Conservation (phyloP, 2,888 invertebrate genomes). For the Lithophane ornitopus region DNA sequence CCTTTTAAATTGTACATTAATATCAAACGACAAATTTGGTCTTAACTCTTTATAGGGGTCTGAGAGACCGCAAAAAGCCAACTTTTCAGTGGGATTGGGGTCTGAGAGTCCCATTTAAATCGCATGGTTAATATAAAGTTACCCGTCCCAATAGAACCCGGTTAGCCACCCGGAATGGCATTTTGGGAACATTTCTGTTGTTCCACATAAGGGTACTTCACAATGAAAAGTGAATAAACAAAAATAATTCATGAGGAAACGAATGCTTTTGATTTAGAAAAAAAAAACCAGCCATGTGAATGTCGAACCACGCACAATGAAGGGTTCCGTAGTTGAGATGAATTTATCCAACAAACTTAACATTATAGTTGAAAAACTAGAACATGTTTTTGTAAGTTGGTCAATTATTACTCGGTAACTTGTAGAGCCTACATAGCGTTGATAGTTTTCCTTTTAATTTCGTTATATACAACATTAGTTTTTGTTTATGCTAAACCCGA, state of each 20-base stretch:
- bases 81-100: slow-evolving; percentile 66
- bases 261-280: slow-evolving; percentile 4
- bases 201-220: slow-evolving; percentile 64
- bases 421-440: too few species aligned
- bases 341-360: too few species aligned
- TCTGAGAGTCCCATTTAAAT: slow-evolving; percentile 72
- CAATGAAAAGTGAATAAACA: slow-evolving; percentile 31
- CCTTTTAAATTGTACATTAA: slow-evolving; percentile 58
- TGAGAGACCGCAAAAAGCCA: slow-evolving; percentile 72
- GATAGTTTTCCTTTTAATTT: too few species aligned
- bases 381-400: too few species aligned
- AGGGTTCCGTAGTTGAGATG: too few species aligned
- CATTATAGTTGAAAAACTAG: too few species aligned
- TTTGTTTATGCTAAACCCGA: too few species aligned
- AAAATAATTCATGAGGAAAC: slow-evolving; percentile 10
- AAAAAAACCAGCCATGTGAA: too few species aligned
- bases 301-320: too few species aligned
- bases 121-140: slow-evolving; percentile 75
- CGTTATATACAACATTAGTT: too few species aligned
- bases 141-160: slow-evolving; percentile 68
- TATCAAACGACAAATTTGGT: slow-evolving; percentile 59
- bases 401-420: too few species aligned
- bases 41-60: slow-evolving; percentile 59
- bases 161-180: slow-evolving; percentile 72
- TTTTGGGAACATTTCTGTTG: slow-evolving; percentile 76